Evolutionary conservation across 1,140 invertebrate genomes (phyloP).

Genomic region (Trialeurodes vaporariorum): DNA sequence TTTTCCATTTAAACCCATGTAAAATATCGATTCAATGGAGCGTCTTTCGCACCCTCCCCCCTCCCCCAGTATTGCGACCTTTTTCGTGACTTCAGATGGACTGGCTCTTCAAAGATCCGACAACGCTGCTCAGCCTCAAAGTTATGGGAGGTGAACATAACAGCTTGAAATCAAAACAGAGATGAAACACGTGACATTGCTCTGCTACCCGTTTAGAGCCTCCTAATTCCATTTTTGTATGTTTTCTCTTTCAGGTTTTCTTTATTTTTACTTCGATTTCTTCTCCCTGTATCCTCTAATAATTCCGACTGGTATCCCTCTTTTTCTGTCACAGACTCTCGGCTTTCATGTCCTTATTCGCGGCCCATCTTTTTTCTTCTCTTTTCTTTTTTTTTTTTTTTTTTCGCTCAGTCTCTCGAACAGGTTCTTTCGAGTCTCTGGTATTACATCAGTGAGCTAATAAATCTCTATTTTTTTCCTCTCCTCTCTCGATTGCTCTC

Average conservation of each 20-base stretch:
- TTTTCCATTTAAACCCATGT: too few relatives aligned
- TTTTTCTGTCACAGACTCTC: too few relatives aligned
- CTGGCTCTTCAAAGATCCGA: background rate
- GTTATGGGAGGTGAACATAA: background rate
- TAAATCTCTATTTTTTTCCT: too few relatives aligned
- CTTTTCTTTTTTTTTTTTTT: background rate
- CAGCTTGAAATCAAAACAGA: background rate
- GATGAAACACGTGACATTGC: background rate
- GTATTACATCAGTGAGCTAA: background rate
- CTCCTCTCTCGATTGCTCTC: too few relatives aligned
- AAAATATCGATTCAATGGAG: too few relatives aligned
- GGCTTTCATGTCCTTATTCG: too few relatives aligned
- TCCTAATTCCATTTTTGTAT: background rate
- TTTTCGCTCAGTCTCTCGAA: background rate
- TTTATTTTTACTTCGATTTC: background rate
- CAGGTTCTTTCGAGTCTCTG: background rate
- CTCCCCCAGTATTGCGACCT: too few relatives aligned
- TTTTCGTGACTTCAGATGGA: too few relatives aligned
- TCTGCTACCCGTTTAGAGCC: background rate
- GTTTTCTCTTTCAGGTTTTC: background rate
- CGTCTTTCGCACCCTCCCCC: too few relatives aligned
- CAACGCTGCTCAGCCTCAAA: background rate
- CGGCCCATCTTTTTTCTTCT: background rate
- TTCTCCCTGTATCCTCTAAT: background rate
- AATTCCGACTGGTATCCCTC: too few relatives aligned